These are phyloP conservation scores for Caerostris extrusa DNA, from an alignment of 1,140 invertebrate species.

Conservation along the genomic window DNA sequence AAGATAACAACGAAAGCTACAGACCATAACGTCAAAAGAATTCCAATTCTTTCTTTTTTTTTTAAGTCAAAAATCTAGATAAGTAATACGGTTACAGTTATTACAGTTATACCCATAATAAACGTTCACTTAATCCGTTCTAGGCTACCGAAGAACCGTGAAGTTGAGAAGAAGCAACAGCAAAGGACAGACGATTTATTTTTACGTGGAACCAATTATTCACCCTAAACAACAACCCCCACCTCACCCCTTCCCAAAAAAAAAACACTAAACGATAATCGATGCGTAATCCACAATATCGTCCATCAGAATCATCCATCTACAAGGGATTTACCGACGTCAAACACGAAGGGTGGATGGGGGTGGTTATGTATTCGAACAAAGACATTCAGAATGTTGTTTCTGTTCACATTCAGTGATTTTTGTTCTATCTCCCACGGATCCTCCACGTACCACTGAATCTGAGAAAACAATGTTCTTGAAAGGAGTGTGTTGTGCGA, in stretches of 20 bases:
- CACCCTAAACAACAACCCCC: not conserved
- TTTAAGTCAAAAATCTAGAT: no score
- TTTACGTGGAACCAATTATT: not conserved
- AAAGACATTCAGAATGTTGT: not conserved
- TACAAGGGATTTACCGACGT: not conserved
- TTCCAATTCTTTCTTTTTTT: no score
- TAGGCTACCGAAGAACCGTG: not conserved
- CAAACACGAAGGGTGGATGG: not conserved
- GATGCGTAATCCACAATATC: not conserved
- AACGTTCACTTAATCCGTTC: not conserved
- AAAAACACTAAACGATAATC: not conserved
- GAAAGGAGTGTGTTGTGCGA: not conserved
- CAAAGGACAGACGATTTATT: not conserved
- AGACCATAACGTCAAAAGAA: not conserved
- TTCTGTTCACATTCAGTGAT: constrained; percentile 6
- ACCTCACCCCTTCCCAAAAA: not conserved
- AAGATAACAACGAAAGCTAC: not conserved
- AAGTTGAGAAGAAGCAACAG: not conserved
- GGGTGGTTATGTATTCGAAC: not conserved
- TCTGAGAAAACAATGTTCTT: not conserved
- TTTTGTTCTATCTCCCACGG: not conserved
- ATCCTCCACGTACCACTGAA: constrained; percentile 11
- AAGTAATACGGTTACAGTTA: not conserved
- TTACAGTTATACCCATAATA: not conserved
- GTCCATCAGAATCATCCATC: not conserved